phyloP scores from a whole-genome alignment of 2,797 vertebrate genomes.

The Neosilurus mollespiculum region DNA sequence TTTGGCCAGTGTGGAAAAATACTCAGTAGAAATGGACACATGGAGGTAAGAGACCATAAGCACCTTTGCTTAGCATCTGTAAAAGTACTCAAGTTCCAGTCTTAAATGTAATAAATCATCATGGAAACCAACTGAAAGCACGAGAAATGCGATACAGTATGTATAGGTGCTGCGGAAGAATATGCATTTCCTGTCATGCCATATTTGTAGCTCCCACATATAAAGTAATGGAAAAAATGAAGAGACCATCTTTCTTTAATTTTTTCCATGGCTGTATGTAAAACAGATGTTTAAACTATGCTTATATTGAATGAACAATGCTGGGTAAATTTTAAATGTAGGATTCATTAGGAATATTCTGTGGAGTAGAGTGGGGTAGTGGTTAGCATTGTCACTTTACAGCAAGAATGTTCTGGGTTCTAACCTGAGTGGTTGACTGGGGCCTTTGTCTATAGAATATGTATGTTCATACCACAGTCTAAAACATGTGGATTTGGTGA shows the following conservation, averaged over 20 bases:
- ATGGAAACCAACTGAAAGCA: neutral
- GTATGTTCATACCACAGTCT: no score
- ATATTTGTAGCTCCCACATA: neutral
- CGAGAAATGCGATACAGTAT: neutral
- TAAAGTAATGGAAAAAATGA: neutral
- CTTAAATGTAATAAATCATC: constrained; percentile 1
- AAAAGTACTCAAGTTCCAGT: neutral
- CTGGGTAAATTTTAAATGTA: no score
- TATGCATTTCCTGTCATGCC: neutral
- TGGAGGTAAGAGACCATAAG: constrained; percentile 70
- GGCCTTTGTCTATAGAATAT: no score
- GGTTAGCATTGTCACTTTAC: no score
- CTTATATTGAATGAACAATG: neutral
- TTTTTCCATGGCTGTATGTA: no score
- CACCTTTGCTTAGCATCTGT: neutral
- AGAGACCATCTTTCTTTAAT: no score
- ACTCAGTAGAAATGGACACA: constrained; percentile 63
- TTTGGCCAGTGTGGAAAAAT: constrained; percentile 73
- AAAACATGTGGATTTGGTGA: no score
- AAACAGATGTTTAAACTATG: neutral
- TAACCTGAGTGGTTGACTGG: no score
- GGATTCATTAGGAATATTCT: no score
- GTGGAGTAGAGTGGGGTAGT: no score
- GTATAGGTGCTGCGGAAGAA: neutral
- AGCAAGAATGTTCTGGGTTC: no score